Conservation (phyloP, 1,140 invertebrate species). For the Onthophagus taurus region DNA sequence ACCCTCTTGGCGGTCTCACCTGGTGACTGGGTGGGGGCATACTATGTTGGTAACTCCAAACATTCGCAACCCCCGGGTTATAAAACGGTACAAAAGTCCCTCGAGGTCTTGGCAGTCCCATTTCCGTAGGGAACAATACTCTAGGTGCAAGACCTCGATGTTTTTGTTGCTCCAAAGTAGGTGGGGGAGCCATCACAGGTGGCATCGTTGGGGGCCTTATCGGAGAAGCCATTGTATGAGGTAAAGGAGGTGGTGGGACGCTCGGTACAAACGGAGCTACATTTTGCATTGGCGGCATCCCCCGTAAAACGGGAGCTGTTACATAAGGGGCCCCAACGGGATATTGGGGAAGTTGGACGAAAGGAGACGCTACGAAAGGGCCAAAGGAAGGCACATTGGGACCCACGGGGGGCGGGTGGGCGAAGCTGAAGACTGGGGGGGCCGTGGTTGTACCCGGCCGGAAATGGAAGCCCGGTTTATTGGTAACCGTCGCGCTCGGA, state of each 20-base stretch:
- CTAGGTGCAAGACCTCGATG: constrained; percentile 5
- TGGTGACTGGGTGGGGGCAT: too few relatives aligned
- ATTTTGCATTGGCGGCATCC: constrained; percentile 7
- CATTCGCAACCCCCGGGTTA: background rate
- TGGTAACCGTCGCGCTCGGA: constrained; percentile 1
- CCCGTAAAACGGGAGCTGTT: background rate
- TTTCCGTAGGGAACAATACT: constrained; percentile 3
- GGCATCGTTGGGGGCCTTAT: constrained; percentile 3
- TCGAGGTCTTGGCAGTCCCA: background rate
- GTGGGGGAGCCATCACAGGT: constrained; percentile 1
- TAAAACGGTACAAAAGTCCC: constrained; percentile 5
- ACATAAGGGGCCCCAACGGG: background rate
- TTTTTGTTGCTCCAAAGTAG: constrained; percentile 4
- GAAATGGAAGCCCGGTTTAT: constrained; percentile 8
- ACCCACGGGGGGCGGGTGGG: background rate
- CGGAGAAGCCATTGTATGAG: constrained; percentile 6
- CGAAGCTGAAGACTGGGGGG: constrained; percentile 1
- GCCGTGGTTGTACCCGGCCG: background rate
- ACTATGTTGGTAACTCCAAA: constrained; percentile 5
- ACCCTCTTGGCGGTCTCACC: too few relatives aligned
- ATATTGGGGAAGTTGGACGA: background rate
- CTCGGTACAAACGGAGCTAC: constrained; percentile 7
- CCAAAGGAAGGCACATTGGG: constrained; percentile 11
- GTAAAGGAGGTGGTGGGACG: constrained; percentile 8
- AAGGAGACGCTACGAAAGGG: constrained; percentile 3